These are phyloP conservation scores for Nebria brevicollis DNA, from an alignment of 2,888 invertebrate genomes.

Conservation along the genomic window DNA sequence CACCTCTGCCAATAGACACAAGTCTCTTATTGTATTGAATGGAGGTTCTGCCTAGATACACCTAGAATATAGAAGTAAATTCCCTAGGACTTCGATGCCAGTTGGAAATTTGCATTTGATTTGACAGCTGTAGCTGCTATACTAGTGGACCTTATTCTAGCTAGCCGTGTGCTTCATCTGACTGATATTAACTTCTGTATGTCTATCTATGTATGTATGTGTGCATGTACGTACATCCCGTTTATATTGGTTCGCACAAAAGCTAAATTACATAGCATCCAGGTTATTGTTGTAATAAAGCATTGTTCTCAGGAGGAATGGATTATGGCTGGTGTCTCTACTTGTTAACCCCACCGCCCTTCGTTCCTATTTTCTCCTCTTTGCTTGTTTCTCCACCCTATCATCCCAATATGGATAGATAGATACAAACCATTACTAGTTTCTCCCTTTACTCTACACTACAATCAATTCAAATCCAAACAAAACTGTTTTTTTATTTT, in stretches of 20 bases:
- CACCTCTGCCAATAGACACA: not conserved
- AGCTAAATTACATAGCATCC: slow-evolving; percentile 61
- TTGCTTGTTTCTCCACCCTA: not conserved
- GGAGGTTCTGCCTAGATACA: not conserved
- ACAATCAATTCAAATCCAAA: too few species aligned
- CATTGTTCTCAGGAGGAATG: slow-evolving; percentile 63
- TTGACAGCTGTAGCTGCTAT: slow-evolving; percentile 29
- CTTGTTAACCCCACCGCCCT: not conserved
- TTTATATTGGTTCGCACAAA: slow-evolving; percentile 51
- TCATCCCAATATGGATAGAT: not conserved
- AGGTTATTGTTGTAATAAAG: slow-evolving; percentile 63
- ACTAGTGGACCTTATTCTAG: not conserved
- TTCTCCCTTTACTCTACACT: too few species aligned
- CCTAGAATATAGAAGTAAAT: slow-evolving; percentile 12
- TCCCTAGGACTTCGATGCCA: slow-evolving; percentile 15
- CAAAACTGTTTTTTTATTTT: too few species aligned
- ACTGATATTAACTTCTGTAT: slow-evolving; percentile 42
- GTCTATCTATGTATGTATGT: too few species aligned
- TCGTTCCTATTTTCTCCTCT: not conserved
- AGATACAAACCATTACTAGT: not conserved
- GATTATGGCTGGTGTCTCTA: slow-evolving; percentile 52
- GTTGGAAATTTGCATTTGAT: slow-evolving; percentile 43
- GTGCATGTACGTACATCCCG: not conserved
- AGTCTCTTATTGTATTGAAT: not conserved
- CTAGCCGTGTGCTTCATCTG: not conserved